Evolutionary conservation across 2,797 vertebrate species (phyloP).

Genomic region (Arrhamphus sclerolepis): DNA sequence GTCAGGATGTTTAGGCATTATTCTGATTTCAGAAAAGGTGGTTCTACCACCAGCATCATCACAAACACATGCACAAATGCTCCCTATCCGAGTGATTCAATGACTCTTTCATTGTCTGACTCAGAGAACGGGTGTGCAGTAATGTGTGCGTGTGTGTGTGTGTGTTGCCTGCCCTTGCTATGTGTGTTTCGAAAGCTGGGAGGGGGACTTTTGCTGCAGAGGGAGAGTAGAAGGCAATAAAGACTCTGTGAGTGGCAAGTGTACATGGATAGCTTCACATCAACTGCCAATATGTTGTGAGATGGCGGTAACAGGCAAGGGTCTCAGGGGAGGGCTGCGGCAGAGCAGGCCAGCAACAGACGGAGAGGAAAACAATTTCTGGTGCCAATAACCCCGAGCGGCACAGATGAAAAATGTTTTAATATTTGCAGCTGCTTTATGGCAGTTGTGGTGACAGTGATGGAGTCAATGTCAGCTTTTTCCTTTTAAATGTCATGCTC

Average conservation of each 20-base stretch:
- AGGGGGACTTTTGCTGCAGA: slow-evolving; percentile 62
- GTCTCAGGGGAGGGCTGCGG: slow-evolving; percentile 92
- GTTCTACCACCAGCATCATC: slow-evolving; percentile 53
- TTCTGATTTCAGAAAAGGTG: slow-evolving; percentile 56
- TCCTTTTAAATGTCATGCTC: slow-evolving; percentile 99
- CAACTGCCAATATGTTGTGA: slow-evolving; percentile 99
- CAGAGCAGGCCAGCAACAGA: slow-evolving; percentile 97
- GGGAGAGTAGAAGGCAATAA: slow-evolving; percentile 76
- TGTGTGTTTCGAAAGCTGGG: slow-evolving; percentile 27
- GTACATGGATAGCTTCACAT: slow-evolving; percentile 92
- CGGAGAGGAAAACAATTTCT: slow-evolving; percentile 99
- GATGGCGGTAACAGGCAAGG: slow-evolving; percentile 95
- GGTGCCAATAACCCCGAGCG: slow-evolving; percentile 97
- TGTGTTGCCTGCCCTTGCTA: background rate
- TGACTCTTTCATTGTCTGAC: slow-evolving; percentile 73
- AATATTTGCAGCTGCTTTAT: slow-evolving; percentile 99
- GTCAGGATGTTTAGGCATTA: slow-evolving; percentile 61
- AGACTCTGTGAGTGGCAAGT: slow-evolving; percentile 94
- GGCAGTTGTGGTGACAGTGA: slow-evolving; percentile 98
- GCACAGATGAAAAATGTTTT: slow-evolving; percentile 99
- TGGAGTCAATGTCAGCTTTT: slow-evolving; percentile 99
- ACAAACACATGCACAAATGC: slow-evolving; percentile 37
- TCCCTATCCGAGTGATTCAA: slow-evolving; percentile 69
- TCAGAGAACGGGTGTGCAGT: slow-evolving; percentile 31
- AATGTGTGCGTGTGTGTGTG: slow-evolving; percentile 24